Conservation (phyloP, 2,888 invertebrate species). For the Agrotis ipsilon region DNA sequence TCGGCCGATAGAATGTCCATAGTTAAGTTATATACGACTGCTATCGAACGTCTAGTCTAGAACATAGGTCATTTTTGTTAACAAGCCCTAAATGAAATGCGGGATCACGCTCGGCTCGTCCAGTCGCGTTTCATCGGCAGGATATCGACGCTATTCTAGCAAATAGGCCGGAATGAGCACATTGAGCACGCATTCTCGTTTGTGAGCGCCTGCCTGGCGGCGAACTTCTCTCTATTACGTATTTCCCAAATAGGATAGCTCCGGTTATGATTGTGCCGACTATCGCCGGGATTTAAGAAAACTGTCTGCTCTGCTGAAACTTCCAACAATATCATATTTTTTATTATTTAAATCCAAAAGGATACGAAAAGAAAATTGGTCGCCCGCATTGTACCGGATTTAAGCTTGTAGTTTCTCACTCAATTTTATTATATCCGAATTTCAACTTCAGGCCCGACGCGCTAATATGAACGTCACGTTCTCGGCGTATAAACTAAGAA, state of each 20-base stretch:
- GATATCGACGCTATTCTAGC: slow-evolving; percentile 79
- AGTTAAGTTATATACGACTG: slow-evolving; percentile 59
- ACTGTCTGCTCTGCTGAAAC: slow-evolving; percentile 65
- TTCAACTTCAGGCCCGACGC: slow-evolving; percentile 67
- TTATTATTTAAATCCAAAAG: slow-evolving; percentile 57
- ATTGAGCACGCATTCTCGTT: slow-evolving; percentile 78
- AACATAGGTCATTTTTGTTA: slow-evolving; percentile 67
- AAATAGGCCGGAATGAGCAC: slow-evolving; percentile 80
- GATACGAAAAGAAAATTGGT: slow-evolving; percentile 57
- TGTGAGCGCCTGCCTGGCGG: slow-evolving; percentile 83
- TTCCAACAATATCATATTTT: slow-evolving; percentile 60
- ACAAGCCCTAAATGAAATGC: slow-evolving; percentile 79
- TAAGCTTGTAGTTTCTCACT: slow-evolving; percentile 57
- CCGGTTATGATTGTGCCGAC: slow-evolving; percentile 78
- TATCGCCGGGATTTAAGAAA: slow-evolving; percentile 76
- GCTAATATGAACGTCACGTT: slow-evolving; percentile 77
- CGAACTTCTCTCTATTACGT: slow-evolving; percentile 81
- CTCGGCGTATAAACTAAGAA: slow-evolving; percentile 73
- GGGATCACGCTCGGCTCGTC: slow-evolving; percentile 78
- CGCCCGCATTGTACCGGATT: slow-evolving; percentile 33
- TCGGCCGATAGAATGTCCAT: slow-evolving; percentile 25
- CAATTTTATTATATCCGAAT: slow-evolving; percentile 67
- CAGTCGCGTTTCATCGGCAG: slow-evolving; percentile 76
- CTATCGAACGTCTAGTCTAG: slow-evolving; percentile 41
- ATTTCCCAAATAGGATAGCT: slow-evolving; percentile 82